Base-by-base conservation (phyloP, 2,888 invertebrate species). In the Cantharis lateralis region DNA sequence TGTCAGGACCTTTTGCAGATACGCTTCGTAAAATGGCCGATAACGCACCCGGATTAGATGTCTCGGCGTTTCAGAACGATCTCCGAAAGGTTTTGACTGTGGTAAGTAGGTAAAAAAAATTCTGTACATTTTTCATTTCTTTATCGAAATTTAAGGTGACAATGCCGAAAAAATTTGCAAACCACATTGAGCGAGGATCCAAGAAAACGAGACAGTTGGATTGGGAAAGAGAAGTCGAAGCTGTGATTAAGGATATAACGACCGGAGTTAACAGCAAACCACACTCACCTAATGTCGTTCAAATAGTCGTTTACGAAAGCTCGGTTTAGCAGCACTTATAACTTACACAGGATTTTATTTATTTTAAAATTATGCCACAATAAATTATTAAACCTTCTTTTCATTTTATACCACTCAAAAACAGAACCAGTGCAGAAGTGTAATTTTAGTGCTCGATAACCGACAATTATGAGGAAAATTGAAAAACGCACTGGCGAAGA, bases 241-340 rank as follows among this genome's bases (percentile, higher is more conserved):
- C 94, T 13, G 93, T 94, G 77, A 91, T 95, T 80, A 89, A 93
- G 83, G 92, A 95, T 82, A 92, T 95, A 79, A 92, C 93, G 64
- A 90, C 92, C 62, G 92, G 93, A 4, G 88, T 91, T 76, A 84
- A 88, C 16, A 81, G 84, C 70, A 83, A 85, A 76, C 83, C 82
- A 68, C 88, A 90, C 15, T 90, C 91, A 76, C 91, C 91, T n/a
- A 91, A 91, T 1, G 90, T 95, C 32, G 91, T 96, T 71, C 95
- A 96, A 89, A 95, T 96, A 81, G 94, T 96, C 82, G 94, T 96
- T 85, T 96, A 96, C 88, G 96, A 96, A 87, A 95, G 95, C 74
- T 96, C 95, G n/a, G 95, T 96, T 70, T 96, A 86, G 48, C 16
- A 18, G 15, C 61, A 62, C 32, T 24, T 48, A 7, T n/a, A 7